A percentile compares a stretch with the other conserved stretches of the same genome.
Conservation (phyloP, 2,888 invertebrate species). For the Machimus atricapillus region DNA sequence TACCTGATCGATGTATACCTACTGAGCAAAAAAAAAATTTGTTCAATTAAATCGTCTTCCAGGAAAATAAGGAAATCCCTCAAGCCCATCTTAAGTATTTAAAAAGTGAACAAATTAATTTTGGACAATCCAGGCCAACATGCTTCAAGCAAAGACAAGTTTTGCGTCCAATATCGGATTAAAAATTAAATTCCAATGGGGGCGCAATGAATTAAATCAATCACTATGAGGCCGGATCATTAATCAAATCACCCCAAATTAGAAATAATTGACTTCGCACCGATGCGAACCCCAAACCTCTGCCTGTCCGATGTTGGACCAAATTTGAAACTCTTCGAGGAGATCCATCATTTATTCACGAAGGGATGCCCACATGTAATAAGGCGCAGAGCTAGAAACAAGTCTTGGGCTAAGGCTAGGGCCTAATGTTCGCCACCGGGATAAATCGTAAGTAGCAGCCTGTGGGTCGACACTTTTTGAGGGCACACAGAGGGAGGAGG, state of each 20-base stretch:
- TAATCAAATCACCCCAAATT: constrained; percentile 56
- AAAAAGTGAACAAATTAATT: background rate
- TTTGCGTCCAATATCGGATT: background rate
- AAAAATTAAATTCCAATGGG: constrained; percentile 31
- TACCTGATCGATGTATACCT: too few species aligned
- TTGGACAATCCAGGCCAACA: background rate
- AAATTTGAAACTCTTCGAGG: constrained; percentile 6
- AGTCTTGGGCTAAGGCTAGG: constrained; percentile 24
- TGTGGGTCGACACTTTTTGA: constrained; percentile 7
- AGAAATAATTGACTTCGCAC: constrained; percentile 56
- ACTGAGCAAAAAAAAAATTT: too few species aligned
- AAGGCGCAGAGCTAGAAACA: constrained; percentile 42
- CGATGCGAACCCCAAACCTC: constrained; percentile 36
- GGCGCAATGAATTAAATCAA: constrained; percentile 30
- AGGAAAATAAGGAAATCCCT: background rate
- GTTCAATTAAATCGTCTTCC: background rate
- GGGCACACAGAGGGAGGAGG: background rate
- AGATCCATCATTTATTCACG: constrained; percentile 48
- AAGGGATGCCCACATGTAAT: constrained; percentile 48
- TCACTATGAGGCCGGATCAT: constrained; percentile 48
- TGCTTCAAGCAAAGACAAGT: background rate
- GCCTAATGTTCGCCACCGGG: background rate
- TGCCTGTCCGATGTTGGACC: background rate
- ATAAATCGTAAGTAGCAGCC: background rate
- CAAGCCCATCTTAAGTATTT: background rate